Evolutionary conservation across 35 echinoderm and acorn worm species (phyloP).

Genomic region (Anneissia japonica): DNA sequence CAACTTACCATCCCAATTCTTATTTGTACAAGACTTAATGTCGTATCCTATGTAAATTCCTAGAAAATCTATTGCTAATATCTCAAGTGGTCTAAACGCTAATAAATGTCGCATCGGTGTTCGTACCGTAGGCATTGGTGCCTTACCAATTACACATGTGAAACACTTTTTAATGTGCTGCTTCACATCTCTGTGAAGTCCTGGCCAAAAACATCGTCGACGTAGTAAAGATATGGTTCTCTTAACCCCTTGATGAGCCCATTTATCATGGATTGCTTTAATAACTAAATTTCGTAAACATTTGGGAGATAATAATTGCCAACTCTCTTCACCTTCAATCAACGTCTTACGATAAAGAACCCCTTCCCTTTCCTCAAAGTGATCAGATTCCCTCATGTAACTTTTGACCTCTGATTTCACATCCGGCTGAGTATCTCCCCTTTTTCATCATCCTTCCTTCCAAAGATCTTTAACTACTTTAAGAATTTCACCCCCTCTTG

Average conservation of each 20-base stretch:
- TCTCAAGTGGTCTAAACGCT: neutral
- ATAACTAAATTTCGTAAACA: neutral
- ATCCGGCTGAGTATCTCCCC: neutral
- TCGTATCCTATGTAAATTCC: neutral
- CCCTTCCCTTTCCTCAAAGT: neutral
- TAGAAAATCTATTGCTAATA: neutral
- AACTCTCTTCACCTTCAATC: neutral
- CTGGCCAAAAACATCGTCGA: neutral
- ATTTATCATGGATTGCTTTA: neutral
- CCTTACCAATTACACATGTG: neutral
- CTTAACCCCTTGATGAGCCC: slow-evolving; percentile 4
- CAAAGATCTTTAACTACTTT: neutral
- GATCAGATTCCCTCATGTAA: slow-evolving; percentile 8
- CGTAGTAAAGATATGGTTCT: neutral
- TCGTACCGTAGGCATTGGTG: neutral
- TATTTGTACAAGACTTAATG: too few species aligned
- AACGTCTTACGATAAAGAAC: slow-evolving; percentile 4
- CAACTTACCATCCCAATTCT: too few species aligned
- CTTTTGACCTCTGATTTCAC: slow-evolving; percentile 7
- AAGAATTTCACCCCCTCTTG: slow-evolving; percentile 5
- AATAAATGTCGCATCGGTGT: neutral
- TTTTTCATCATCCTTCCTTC: neutral
- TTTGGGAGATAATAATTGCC: neutral
- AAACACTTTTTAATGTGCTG: neutral
- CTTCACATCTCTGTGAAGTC: neutral